Base-by-base conservation (phyloP, 2,888 invertebrate genomes). In the Epirrhoe tristata region DNA sequence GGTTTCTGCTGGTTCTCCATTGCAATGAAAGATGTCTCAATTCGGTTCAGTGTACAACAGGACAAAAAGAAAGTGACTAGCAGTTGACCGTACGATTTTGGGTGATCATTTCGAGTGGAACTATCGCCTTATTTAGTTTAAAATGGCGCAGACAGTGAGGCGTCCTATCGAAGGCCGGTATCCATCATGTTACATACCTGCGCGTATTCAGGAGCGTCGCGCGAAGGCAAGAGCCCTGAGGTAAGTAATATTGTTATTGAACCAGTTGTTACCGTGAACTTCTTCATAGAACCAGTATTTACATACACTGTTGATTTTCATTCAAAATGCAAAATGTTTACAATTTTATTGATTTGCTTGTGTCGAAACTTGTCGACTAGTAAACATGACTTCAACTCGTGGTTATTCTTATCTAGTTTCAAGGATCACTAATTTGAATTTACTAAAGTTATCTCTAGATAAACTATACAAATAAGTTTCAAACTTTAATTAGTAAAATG, bases 171-270 rank as follows among this genome's bases (percentile, higher is more conserved):
- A 96, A 81, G 97, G 97, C 66, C 94, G 94, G 75, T 95, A 95
- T 82, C 97, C 97, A 58, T 95, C 97, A n/a, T 97, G 97, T 84
- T 96, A 97, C 69, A 94, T 95, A 76, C 93, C 93, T 53, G 94
- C 94, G 70, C 95, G 97, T 73, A 89, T 97, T 59, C 96, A 97
- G 77, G 97, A 97, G 77, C 94, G 97, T 67, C 93, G 95, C 73
- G 95, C 95, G 0, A 96, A 96, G 82, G 95, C 95, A 5, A 95
- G 94, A 83, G 95, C 95, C 57, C 78, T 94, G 69, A 94, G 94
- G 91, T 91, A 84, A 86, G 78, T 68, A 67, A 60, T 67, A 73
- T 70, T 70, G 65, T 14, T 64, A 63, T 24, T 54, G 6, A 56
- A 60, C 63, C 10, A 14, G 32, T 31, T 32, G 32, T 12, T 32